Evolutionary conservation across 2,113 vertebrate genomes (phyloP).

Genomic region (Grallaria varia): DNA sequence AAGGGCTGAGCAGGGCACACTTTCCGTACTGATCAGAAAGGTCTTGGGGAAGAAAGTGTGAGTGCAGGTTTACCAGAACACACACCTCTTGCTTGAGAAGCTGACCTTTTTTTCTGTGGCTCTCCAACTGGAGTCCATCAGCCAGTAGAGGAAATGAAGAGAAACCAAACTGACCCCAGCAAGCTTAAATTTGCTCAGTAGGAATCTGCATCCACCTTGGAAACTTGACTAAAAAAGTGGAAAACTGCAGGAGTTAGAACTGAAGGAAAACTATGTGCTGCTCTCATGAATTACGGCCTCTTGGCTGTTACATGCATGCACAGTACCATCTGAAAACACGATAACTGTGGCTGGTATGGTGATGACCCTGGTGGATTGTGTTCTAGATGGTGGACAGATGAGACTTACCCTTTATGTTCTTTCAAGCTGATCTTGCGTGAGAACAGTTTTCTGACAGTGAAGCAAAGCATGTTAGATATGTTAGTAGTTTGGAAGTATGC

Average conservation of each 20-base stretch:
- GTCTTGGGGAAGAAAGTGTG: neutral
- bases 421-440: neutral
- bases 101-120: rapidly evolving
- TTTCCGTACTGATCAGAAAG: neutral
- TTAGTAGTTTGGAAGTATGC: neutral
- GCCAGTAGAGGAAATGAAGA: neutral
- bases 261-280: neutral
- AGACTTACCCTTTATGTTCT: neutral
- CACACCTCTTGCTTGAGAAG: neutral
- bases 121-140: rapidly evolving
- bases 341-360: neutral
- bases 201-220: neutral
- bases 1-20: neutral
- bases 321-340: neutral
- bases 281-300: neutral
- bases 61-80: rapidly evolving
- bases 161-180: neutral
- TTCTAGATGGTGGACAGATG: neutral
- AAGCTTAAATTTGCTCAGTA: neutral
- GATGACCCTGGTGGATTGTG: neutral
- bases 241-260: neutral
- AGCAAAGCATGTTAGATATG: neutral
- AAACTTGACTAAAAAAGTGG: neutral
- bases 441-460: neutral
- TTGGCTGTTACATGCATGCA: rapidly evolving